phyloP scores from a whole-genome alignment of 2,113 vertebrate genomes.

The Alectura lathami region DNA sequence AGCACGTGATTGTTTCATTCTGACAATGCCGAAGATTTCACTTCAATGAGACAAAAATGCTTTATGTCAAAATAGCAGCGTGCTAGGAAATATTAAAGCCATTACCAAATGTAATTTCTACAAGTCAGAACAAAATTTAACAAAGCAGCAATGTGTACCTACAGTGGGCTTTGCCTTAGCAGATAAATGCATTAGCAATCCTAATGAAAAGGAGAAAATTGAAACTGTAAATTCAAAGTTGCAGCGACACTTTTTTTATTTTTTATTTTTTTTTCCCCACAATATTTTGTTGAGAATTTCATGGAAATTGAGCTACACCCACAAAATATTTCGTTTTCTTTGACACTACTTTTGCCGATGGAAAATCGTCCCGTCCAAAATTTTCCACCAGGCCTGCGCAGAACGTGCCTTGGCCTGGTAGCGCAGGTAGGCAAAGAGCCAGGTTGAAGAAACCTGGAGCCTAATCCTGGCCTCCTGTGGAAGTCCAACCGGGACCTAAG shows the following conservation, averaged over 20 bases:
- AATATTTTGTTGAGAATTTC: neutral
- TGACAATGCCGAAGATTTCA: rapidly evolving
- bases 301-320: neutral
- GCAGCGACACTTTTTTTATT: rapidly evolving
- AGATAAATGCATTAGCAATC: rapidly evolving
- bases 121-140: neutral
- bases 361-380: neutral
- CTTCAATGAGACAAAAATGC: neutral
- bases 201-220: neutral
- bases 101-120: neutral
- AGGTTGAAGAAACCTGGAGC: neutral
- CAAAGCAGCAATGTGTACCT: no score
- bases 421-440: rapidly evolving
- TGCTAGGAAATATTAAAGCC: neutral
- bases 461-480: neutral
- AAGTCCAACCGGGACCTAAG: neutral
- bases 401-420: neutral
- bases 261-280: neutral
- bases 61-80: rapidly evolving
- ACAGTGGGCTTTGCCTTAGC: neutral
- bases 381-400: neutral
- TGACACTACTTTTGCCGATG: rapidly evolving
- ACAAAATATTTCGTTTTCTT: neutral
- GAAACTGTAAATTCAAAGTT: neutral
- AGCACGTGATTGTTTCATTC: neutral